These are phyloP conservation scores for Brachyhypopomus occidentalis DNA, from an alignment of 2,113 vertebrate species.

Conservation along the genomic window DNA sequence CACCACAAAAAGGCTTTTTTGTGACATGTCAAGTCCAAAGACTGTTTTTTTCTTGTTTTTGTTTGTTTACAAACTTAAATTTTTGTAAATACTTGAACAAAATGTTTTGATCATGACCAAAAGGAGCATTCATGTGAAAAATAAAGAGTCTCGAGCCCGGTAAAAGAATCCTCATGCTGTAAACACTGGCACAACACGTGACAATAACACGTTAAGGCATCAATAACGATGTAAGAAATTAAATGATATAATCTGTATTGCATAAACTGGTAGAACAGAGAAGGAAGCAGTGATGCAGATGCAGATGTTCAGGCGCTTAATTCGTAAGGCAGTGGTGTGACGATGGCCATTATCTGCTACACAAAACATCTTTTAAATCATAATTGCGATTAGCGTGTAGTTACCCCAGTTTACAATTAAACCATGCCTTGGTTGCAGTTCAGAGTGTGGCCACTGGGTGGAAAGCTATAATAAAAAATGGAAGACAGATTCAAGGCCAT, in stretches of 20 bases:
- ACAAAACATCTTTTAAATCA: not conserved
- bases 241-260: no score
- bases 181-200: not conserved
- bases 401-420: not conserved
- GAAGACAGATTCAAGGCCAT: not conserved
- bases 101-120: conserved; percentile 64
- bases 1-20: conserved; percentile 33
- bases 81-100: conserved; percentile 72
- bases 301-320: not conserved
- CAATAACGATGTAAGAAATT: not conserved
- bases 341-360: not conserved
- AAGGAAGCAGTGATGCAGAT: not conserved
- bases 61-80: conserved; percentile 56
- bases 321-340: not conserved
- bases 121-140: conserved; percentile 68
- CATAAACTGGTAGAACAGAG: no score
- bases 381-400: not conserved
- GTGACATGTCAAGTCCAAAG: conserved; percentile 67
- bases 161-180: not conserved
- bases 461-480: conserved; percentile 27
- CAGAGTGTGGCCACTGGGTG: conserved; percentile 33
- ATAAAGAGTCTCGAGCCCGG: conserved; percentile 63
- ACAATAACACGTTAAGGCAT: not conserved
- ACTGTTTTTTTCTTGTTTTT: conserved; percentile 66
- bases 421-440: conserved; percentile 7